Percentiles rank a stretch among this genome's conserved stretches.
Evolutionary conservation across 2,888 invertebrate genomes (phyloP).

Genomic region (Onchidella celtica): DNA sequence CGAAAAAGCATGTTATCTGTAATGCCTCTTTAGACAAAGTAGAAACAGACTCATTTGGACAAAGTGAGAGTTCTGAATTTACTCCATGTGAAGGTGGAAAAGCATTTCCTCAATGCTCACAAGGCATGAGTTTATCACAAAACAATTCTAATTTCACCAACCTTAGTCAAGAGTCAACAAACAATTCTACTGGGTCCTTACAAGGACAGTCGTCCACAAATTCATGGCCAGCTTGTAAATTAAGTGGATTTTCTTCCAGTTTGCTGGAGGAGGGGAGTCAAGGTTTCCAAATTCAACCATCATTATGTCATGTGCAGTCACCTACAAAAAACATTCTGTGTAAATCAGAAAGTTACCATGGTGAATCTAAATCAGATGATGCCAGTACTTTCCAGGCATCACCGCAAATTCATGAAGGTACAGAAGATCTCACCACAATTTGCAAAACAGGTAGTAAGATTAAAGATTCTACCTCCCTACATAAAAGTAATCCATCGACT

Average conservation of each 20-base stretch:
- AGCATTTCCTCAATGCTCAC: background rate
- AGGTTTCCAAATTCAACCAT: conserved; percentile 58
- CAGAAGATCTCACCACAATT: no score
- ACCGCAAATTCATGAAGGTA: background rate
- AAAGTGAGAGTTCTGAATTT: background rate
- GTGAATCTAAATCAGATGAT: background rate
- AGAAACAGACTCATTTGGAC: background rate
- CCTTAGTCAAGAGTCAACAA: background rate
- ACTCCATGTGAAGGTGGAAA: background rate
- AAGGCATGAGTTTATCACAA: conserved; percentile 49
- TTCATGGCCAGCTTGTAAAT: background rate
- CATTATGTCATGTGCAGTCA: background rate
- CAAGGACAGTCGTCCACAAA: conserved; percentile 7
- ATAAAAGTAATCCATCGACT: background rate
- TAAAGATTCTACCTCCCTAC: background rate
- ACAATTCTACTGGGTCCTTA: no score
- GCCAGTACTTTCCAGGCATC: background rate
- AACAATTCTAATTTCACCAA: conserved; percentile 60
- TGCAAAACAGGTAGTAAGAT: background rate
- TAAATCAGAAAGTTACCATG: background rate
- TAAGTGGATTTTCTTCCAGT: background rate
- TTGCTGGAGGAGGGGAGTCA: conserved; percentile 54
- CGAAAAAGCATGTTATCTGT: background rate
- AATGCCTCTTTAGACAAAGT: conserved; percentile 11
- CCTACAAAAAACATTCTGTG: no score